Evolutionary conservation across 2,113 vertebrate species (phyloP).

Genomic region (Perccottus glenii): DNA sequence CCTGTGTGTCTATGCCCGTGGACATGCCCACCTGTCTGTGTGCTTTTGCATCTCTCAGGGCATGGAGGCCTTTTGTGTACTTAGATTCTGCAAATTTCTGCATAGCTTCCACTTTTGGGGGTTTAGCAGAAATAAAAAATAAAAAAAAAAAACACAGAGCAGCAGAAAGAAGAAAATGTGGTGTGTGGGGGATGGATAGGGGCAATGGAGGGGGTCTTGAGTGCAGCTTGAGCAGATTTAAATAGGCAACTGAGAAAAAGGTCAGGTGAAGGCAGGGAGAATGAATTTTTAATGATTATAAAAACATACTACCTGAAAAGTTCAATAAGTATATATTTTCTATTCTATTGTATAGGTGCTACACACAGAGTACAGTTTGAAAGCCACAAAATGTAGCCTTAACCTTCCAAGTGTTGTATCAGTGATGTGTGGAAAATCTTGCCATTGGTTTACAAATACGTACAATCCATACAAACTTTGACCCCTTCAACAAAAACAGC

Average conservation of each 20-base stretch:
- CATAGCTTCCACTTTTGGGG: conserved; percentile 32
- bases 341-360: no score
- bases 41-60: conserved; percentile 17
- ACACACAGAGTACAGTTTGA: no score
- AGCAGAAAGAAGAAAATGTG: not conserved
- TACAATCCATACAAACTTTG: no score
- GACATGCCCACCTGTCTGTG: conserved; percentile 5
- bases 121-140: conserved; percentile 31
- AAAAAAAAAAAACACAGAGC: conserved; percentile 13
- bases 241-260: conserved; percentile 43
- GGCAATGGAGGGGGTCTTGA: not conserved
- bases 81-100: conserved; percentile 41
- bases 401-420: no score
- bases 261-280: conserved; percentile 22
- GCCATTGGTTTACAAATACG: not conserved
- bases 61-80: conserved; percentile 16
- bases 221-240: conserved; percentile 40
- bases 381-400: no score
- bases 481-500: no score
- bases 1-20: conserved; percentile 17
- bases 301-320: not conserved
- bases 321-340: not conserved
- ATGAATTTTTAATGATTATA: not conserved
- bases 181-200: not conserved
- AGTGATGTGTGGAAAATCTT: not conserved